A percentile compares a stretch with the other conserved stretches of the same genome.
Evolutionary conservation across 2,888 invertebrate species (phyloP).

Genomic region (Sminthurinus aureus): DNA sequence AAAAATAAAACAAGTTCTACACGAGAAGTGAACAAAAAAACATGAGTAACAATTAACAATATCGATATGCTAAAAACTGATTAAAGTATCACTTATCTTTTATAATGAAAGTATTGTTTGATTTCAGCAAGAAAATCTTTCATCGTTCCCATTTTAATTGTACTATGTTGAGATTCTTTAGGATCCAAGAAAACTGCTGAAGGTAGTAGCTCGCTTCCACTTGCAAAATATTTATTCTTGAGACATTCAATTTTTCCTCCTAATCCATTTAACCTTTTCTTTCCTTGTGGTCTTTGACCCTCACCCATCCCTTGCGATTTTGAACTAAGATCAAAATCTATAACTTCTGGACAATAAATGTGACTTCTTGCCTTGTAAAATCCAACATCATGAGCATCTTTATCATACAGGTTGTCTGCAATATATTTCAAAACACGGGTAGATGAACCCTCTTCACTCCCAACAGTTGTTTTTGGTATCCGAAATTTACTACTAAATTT

Average conservation of each 20-base stretch:
- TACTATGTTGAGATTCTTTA: slow-evolving; percentile 42
- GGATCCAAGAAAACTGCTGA: slow-evolving; percentile 53
- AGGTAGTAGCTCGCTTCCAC: slow-evolving; percentile 69
- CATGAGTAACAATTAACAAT: too few relatives aligned
- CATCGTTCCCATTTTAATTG: slow-evolving; percentile 51
- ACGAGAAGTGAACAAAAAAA: too few relatives aligned
- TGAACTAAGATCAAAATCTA: slow-evolving; percentile 65
- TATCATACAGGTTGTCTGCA: slow-evolving; percentile 66
- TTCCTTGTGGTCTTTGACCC: slow-evolving; percentile 62
- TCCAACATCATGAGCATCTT: slow-evolving; percentile 75
- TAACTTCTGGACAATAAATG: slow-evolving; percentile 58
- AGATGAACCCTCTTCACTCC: slow-evolving; percentile 50
- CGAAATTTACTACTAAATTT: neutral
- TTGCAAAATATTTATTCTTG: slow-evolving; percentile 77
- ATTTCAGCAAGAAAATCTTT: slow-evolving; percentile 44
- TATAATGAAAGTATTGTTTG: slow-evolving; percentile 17
- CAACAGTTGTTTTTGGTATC: neutral
- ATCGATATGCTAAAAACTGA: too few relatives aligned
- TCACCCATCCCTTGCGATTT: slow-evolving; percentile 63
- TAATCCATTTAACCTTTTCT: slow-evolving; percentile 69
- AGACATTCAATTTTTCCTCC: slow-evolving; percentile 79
- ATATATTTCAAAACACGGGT: slow-evolving; percentile 52
- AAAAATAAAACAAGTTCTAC: neutral
- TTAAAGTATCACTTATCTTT: neutral
- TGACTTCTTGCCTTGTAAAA: slow-evolving; percentile 71